Base-by-base conservation (phyloP, 2,797 vertebrate genomes). In the Muscicapa comitata region DNA sequence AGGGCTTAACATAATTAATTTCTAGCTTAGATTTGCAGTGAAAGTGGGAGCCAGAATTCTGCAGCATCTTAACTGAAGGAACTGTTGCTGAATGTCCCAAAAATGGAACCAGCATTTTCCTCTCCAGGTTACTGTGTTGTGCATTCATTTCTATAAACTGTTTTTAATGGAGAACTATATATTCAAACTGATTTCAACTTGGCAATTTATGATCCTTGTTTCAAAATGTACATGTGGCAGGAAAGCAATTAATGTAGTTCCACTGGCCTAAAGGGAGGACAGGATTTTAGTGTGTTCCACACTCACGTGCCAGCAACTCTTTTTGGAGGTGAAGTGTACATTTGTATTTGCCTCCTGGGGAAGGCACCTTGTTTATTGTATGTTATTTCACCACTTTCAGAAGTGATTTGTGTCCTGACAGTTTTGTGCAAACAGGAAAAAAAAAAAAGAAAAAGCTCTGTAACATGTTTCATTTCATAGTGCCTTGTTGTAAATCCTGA, bases 1-100 rank as follows among this genome's bases (percentile, higher is more conserved):
- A 92, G 85, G 82, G 78, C 86, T 97, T 94, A 96, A 91, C 54
- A 24, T 96, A 96, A 97, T 89, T 87, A 97, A 96, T 97, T 90
- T 95, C 80, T 96, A 90, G 74, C 91, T 94, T 89, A 92, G 1
- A 96, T 97, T 97, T 96, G 84, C 73, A 93, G 63, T 83, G 76
- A 95, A 95, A 97, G 95, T 90, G 66, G 93, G 65, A 96, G 95
- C 78, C 84, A 96, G 93, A 97, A 88, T 91, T 86, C 88, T 95
- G 37, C 79, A 86, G 9, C 92, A 88, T 86, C 86, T 96, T 95
- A 73, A 53, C 72, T 90, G 71, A 79, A 58, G 31, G 48, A 95
- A 43, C 61, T 65, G 53, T 91, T 93, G 61, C 79, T 94, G 83
- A 96, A 90, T 88, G 58, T n/a, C 59, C 48, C 61, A 88, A 51